Evolutionary conservation across 2,113 vertebrate genomes (phyloP), one percentile per base, ranked within the genome.

Genomic region (Brachypodius melanocephalos): DNA sequence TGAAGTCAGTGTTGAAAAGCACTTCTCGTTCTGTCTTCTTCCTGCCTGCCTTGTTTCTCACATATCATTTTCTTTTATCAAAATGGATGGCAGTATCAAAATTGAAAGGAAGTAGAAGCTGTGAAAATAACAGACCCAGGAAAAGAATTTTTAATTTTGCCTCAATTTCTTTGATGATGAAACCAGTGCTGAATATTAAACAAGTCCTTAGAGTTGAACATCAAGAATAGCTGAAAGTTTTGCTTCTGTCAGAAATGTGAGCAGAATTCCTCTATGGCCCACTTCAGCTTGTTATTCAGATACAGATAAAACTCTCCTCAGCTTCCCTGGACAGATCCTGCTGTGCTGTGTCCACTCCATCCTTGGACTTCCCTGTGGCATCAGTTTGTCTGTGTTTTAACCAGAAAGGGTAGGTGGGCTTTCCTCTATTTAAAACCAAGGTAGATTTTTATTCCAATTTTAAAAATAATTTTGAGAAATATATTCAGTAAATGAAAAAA

Each of bases 81-180:
- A 89, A 97, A 88, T 92, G 91, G 95, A 95, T 92, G 57, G 91
- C 65, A 20, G 90, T 78, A 95, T 90, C 96, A 85, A 97, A 96
- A 94, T 83, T 94, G 91, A 94, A 96, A 97, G 91, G 95, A 97
- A 95, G 81, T 62, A 90, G 84, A 95, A 96, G 94, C 88, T 96
- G 88, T 96, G 95, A 97, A 97, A 96, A 97, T 95, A 97, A 96
- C 90, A 96, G 95, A 89, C 86, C 73, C 87, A 96, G 96, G 88
- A 96, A 96, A 96, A 96, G 94, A 97, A 95, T 95, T 96, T 95
- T 96, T 96, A 94, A 96, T 95, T 95, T 97, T 95, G 90, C 80
- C 83, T 95, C 94, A 96, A 91, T 95, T 95, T 96, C 95, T 96
- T 97, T 97, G 94, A 96, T 97, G 93, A 90, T 96, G 89, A 95